Percentiles rank a stretch among this genome's conserved stretches.
These are phyloP conservation scores for Cataglyphis rosenhaueri DNA, from an alignment of 2,888 invertebrate species.

Conservation along the genomic window DNA sequence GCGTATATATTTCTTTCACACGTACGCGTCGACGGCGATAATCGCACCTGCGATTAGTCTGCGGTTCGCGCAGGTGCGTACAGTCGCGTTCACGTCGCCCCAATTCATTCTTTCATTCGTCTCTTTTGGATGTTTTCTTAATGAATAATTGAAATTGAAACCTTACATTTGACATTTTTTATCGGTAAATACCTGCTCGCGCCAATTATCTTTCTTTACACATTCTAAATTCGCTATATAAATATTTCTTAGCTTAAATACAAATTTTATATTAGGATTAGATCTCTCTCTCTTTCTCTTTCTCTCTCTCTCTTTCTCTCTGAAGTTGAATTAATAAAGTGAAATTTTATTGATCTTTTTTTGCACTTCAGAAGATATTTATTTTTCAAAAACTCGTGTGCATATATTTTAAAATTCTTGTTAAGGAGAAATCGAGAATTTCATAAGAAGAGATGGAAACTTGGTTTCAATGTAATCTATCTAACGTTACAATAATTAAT, in stretches of 20 bases:
- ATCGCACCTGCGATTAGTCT: constrained; percentile 36
- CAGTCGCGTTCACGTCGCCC: neutral
- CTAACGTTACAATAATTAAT: constrained; percentile 32
- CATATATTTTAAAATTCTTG: neutral
- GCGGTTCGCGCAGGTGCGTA: constrained; percentile 46
- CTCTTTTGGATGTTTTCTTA: neutral
- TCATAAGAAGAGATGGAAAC: neutral
- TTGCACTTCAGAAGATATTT: neutral
- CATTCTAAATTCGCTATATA: neutral
- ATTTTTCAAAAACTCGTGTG: neutral
- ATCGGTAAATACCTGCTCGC: neutral
- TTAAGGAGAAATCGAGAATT: neutral
- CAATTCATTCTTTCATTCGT: neutral
- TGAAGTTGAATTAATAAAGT: neutral
- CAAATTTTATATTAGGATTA: neutral
- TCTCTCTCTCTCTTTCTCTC: neutral
- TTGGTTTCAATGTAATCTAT: constrained; percentile 13
- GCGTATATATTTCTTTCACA: constrained; percentile 48
- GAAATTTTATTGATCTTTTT: neutral
- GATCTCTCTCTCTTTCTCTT: neutral
- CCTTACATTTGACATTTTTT: neutral
- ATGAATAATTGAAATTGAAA: neutral
- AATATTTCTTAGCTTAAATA: neutral
- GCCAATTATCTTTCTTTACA: neutral
- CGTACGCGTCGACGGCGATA: constrained; percentile 33